phyloP scores from a whole-genome alignment of 2,113 vertebrate genomes.

The Gasterosteus aculeatus region DNA sequence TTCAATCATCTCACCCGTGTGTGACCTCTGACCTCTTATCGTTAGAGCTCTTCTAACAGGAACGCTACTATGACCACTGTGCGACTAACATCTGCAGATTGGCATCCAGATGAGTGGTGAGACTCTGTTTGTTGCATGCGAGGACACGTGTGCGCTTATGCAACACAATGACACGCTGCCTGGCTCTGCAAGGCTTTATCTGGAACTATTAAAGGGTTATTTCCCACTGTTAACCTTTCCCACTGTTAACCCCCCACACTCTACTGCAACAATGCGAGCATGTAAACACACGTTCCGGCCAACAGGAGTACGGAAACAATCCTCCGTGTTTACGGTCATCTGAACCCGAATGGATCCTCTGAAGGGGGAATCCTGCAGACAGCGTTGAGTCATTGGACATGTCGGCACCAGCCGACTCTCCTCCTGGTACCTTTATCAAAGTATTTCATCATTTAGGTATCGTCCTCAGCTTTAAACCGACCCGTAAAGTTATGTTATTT shows the following conservation, averaged over 20 bases:
- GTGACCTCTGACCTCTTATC: conserved; percentile 19
- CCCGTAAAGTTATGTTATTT: neutral
- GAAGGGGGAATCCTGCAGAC: neutral
- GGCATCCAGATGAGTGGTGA: neutral
- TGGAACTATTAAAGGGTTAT: neutral
- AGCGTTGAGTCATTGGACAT: neutral
- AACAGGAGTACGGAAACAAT: neutral
- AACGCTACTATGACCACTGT: neutral
- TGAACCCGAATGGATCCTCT: neutral
- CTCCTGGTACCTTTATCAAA: too few relatives aligned
- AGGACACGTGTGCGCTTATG: too few relatives aligned
- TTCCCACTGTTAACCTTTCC: neutral
- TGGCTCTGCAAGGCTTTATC: neutral
- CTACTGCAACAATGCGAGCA: neutral
- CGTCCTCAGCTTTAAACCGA: too few relatives aligned
- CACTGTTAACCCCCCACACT: neutral
- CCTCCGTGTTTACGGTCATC: neutral
- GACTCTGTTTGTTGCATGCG: neutral
- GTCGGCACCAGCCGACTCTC: neutral
- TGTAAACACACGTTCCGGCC: neutral
- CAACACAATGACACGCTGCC: too few relatives aligned
- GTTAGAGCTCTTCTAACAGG: conserved; percentile 23
- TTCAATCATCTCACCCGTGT: neutral
- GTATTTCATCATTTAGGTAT: too few relatives aligned
- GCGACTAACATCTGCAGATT: conserved; percentile 11